phyloP scores from a whole-genome alignment of 2,113 vertebrate species.

The Heterochromis multidens region DNA sequence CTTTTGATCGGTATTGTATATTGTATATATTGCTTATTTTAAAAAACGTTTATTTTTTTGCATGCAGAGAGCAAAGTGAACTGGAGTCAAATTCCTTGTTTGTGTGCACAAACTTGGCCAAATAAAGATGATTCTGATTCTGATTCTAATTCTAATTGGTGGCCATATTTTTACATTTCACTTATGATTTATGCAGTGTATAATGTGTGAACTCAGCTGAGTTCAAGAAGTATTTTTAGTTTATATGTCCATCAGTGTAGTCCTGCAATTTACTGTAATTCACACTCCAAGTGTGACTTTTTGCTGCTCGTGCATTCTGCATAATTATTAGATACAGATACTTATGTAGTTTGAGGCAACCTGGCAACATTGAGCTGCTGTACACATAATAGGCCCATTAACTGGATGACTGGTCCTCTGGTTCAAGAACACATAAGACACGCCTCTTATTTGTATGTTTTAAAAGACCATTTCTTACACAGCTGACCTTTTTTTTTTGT shows the following conservation, averaged over 20 bases:
- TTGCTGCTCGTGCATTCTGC: background rate
- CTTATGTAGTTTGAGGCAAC: background rate
- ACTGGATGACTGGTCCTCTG: slow-evolving; percentile 9
- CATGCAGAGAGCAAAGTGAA: too few species aligned
- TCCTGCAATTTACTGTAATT: too few species aligned
- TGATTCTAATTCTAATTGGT: background rate
- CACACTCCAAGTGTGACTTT: background rate
- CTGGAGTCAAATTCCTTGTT: too few species aligned
- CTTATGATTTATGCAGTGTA: background rate
- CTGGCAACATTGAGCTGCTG: background rate
- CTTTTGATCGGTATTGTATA: too few species aligned
- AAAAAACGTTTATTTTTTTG: too few species aligned
- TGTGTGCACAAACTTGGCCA: too few species aligned
- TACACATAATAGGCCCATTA: slow-evolving; percentile 12
- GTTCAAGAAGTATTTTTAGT: background rate
- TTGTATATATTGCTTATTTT: too few species aligned
- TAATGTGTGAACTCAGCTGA: background rate
- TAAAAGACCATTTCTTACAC: background rate
- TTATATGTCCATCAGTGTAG: background rate
- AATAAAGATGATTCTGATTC: too few species aligned
- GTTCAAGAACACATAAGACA: background rate
- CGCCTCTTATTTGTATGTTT: background rate
- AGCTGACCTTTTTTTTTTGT: background rate
- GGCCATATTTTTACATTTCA: background rate
- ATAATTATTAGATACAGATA: background rate